Base-by-base conservation (phyloP, 2,797 vertebrate species). In the Clarias pachynema region DNA sequence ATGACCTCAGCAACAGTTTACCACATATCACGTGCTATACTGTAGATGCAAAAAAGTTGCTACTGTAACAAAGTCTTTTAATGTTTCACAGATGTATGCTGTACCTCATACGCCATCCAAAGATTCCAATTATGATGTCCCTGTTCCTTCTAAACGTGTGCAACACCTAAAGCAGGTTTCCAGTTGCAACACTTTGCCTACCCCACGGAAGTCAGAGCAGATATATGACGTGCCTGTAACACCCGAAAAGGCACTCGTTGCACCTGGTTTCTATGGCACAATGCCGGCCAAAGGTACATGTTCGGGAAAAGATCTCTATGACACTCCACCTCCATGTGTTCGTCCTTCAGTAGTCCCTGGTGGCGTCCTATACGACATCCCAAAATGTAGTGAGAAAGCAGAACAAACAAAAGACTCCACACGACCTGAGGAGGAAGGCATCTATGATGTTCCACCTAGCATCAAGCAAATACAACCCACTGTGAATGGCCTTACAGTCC, bases 171-270 rank as follows among this genome's bases (percentile, higher is more conserved):
- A 82, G 59, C 66, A n/a, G 4, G 68, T 34, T 49, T 77, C 81
- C 66, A 90, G 87, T 44, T 97, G 85, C 91, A 95, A 85, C n/a
- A 97, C 96, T 0, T 85, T 97, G 60, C 96, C 96, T 9, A 95
- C 72, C 40, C 95, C 92, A n/a, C 88, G 78, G 1, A 97, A 96
- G 37, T 92, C 95, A 1, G 96, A 96, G 24, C 97, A 97, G 97
- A 96, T 96, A 89, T 98, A 98, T 4, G 96, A 98, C 53, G 93
- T 96, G 0, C 97, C 97, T 0, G 88, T 92, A 1, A 91, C 94
- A 63, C 92, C 93, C 0, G 94, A 97, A 80, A 97, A 94, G 84
- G 88, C 91, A 75, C 84, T 81, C 74, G 37, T n/a, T 44, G 63
- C 53, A 31, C 63, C 62, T 81, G 68, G 65, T 44, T 69, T 44